Evolutionary conservation across 2,113 vertebrate genomes (phyloP).

Genomic region (Hippolais icterina): DNA sequence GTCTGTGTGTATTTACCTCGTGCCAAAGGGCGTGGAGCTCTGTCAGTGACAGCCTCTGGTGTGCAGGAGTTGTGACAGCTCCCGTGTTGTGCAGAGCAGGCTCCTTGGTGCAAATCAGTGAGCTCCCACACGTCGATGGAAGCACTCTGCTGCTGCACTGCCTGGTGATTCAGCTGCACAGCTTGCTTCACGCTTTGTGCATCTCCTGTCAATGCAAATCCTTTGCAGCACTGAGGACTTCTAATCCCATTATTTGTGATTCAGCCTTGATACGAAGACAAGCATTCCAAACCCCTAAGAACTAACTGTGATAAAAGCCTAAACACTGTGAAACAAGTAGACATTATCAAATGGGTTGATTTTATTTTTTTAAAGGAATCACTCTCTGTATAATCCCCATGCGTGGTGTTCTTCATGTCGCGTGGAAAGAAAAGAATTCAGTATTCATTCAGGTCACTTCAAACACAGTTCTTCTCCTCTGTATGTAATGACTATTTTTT

Average conservation of each 20-base stretch:
- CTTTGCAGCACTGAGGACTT: background rate
- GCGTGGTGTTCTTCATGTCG: accelerated
- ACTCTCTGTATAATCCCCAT: background rate
- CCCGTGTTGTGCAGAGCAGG: accelerated
- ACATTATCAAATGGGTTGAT: background rate
- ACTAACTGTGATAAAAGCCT: background rate
- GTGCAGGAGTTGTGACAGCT: background rate
- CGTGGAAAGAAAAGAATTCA: background rate
- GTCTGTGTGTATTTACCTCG: background rate
- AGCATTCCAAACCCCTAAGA: background rate
- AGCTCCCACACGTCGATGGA: accelerated
- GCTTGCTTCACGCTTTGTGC: background rate
- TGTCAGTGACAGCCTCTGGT: background rate
- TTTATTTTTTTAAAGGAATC: background rate
- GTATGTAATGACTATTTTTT: background rate
- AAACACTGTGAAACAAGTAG: background rate
- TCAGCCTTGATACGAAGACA: background rate
- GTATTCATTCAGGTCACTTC: background rate
- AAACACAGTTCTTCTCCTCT: background rate
- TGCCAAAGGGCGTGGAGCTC: accelerated
- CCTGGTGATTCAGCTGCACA: background rate
- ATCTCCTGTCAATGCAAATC: background rate
- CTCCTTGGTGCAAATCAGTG: accelerated
- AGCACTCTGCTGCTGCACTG: background rate
- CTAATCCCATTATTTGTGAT: constrained; percentile 16